phyloP scores from a whole-genome alignment of 2,113 vertebrate species.

The Myocastor coypus region DNA sequence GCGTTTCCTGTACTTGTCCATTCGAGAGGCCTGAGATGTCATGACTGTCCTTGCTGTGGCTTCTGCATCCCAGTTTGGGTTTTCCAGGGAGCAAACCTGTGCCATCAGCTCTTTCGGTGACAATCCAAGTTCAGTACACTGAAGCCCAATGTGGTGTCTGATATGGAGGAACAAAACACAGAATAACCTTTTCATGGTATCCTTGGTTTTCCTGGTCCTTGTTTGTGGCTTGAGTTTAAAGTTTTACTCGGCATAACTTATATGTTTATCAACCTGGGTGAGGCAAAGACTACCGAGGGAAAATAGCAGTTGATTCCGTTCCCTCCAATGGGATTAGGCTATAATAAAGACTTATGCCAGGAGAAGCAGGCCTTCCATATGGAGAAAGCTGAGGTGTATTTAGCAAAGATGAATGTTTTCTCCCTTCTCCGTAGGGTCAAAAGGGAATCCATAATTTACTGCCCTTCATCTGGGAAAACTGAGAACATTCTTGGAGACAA shows the following conservation, averaged over 20 bases:
- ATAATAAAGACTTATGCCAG: not conserved
- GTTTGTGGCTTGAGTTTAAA: not conserved
- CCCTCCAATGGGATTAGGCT: not conserved
- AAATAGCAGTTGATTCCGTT: no score
- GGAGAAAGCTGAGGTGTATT: not conserved
- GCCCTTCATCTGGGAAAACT: not conserved
- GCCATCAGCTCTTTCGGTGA: not conserved
- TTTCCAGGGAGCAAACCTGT: not conserved
- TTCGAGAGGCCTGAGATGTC: not conserved
- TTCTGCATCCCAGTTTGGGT: not conserved
- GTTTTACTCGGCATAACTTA: not conserved
- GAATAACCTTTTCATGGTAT: not conserved
- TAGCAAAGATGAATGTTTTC: not conserved
- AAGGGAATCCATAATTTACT: not conserved
- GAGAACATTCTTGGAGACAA: not conserved
- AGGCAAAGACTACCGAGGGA: not conserved
- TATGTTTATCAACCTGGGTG: not conserved
- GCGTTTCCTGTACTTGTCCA: not conserved
- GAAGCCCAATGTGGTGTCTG: not conserved
- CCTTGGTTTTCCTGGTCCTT: not conserved
- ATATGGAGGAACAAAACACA: accelerated
- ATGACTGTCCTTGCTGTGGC: accelerated
- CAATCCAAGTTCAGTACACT: not conserved
- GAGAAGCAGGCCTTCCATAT: not conserved
- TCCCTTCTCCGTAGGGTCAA: accelerated